Evolutionary conservation across 35 echinoderm and acorn worm species (phyloP), one percentile per base, ranked within the genome.

Genomic region (Holothuria glaberrima): DNA sequence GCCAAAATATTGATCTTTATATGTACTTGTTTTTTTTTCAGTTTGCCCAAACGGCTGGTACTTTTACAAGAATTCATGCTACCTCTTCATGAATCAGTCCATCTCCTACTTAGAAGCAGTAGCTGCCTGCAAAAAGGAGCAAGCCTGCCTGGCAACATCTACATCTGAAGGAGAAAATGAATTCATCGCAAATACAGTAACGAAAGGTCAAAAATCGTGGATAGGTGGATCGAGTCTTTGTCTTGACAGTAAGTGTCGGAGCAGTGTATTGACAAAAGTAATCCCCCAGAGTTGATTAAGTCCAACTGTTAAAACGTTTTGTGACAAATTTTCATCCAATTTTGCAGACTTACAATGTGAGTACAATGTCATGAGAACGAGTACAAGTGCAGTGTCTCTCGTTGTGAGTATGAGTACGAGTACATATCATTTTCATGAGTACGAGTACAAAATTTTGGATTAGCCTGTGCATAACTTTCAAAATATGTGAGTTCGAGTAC

Each of bases 31-130:
- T 83, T 28, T 83, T 2, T 22, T 44, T 71, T 7, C 63, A 87
- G 85, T 71, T 30, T 87, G 85, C 70, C 61, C 62, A 44, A 71
- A 87, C 34, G 85, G 85, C 34, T 87, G 85, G 85, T 71, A 14
- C 12, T 33, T 68, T 48, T 87, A 46, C 58, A 50, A 50, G n/a
- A 31, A 48, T 27, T 67, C 85, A 12, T 87, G 85, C 50, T 87
- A 87, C 45, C 41, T 69, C 0, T 87, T 87, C 29, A 70, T 87
- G 14, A 87, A 87, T 24, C 59, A 67, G 22, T 69, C 85, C 18
- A 19, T 87, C 17, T 30, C 63, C 20, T 87, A 17, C 44, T 31
- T 68, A 28, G 85, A 34, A 28, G 85, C 85, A 4, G 85, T 68
- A 26, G 19, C 30, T 21, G 65, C 61, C 17, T 87, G 85, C 62